These are phyloP conservation scores for Germaria angustata DNA, from an alignment of 2,888 invertebrate genomes.

Conservation along the genomic window DNA sequence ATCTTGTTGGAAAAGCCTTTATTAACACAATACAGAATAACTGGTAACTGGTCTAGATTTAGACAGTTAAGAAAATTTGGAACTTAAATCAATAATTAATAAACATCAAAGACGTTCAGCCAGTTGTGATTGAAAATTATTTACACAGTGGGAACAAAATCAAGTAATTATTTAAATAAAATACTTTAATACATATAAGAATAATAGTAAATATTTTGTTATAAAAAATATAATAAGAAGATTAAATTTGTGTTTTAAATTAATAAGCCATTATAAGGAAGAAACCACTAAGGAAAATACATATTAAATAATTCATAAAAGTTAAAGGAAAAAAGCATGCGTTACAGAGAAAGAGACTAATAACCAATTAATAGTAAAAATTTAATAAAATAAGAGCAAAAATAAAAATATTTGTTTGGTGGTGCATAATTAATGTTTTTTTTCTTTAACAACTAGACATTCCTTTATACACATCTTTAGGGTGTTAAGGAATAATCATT, in stretches of 20 bases:
- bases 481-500: slow-evolving; percentile 55
- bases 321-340: slow-evolving; percentile 18
- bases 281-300: neutral
- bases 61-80: too few species aligned
- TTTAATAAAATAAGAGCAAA: neutral
- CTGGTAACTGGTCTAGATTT: too few species aligned
- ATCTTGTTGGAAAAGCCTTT: too few species aligned
- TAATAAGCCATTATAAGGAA: neutral
- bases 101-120: too few species aligned
- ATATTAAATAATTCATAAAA: neutral
- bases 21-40: too few species aligned
- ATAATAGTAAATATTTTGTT: neutral
- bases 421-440: neutral
- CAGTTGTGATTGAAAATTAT: too few species aligned
- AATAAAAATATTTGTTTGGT: neutral
- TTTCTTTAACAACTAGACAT: neutral
- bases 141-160: too few species aligned
- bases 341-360: neutral
- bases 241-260: slow-evolving; percentile 10
- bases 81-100: too few species aligned
- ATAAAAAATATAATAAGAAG: too few species aligned
- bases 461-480: neutral
- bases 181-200: neutral
- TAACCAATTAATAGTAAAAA: slow-evolving; percentile 14
- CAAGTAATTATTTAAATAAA: neutral